Evolutionary conservation across 2,113 vertebrate genomes (phyloP), one percentile per base, ranked within the genome.

Genomic region (Cyanoramphus novaezelandiae): DNA sequence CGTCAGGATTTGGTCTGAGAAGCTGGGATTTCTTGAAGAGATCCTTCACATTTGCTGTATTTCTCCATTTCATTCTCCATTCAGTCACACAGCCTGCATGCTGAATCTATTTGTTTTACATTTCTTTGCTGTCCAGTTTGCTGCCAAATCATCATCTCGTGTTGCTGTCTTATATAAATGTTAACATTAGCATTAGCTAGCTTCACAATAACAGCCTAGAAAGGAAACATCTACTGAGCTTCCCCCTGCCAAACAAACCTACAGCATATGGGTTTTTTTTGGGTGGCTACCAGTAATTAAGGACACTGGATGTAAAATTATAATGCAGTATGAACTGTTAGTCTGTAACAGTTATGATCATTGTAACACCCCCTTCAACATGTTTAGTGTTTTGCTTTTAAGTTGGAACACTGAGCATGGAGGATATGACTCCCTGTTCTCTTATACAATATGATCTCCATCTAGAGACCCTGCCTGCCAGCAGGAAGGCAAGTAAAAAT

Each of bases 191-290:
- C 57, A 78, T 88, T 87, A 94, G 50, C 57, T 78, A 50, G 77
- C 91, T 88, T 88, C 64, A 83, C 46, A 75, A 2, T 86, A 88
- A 90, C 94, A 93, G 88, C 71, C 86, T 92, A 72, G 55, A 89
- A 92, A 86, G 68, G 79, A 94, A 97, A 95, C 92, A 52, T 95
- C 93, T 92, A 91, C 91, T 84, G 80, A 93, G 86, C 33, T 86
- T 95, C 52, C 68, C 86, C 46, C 62, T 84, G 88, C 83, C 86
- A 93, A 93, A 86, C 50, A 94, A 90, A 88, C 3, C 15, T 83
- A 70, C n/a, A 29, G 46, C 3, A 1, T 33, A 35, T 43, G 44
- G 7, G 3, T 1, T 1, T 62, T 17, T 57, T 84, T 62, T 78
- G 47, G 67, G 86, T 63, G 74, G 89, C 83, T 93, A 71, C 83